Conservation (phyloP, 2,888 invertebrate species). For the Campopleginae sp. region DNA sequence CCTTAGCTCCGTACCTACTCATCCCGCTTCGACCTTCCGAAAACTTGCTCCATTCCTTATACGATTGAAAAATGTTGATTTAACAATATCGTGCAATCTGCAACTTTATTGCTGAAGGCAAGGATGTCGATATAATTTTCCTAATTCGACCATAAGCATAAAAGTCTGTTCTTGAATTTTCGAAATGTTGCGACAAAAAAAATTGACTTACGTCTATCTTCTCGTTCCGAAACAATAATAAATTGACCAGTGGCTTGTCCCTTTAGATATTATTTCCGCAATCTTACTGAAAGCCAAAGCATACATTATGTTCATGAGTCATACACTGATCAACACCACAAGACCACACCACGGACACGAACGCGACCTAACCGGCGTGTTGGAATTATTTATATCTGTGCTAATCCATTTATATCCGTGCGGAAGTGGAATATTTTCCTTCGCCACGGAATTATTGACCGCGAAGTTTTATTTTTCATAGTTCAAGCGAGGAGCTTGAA, state of each 20-base stretch:
- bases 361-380: slow-evolving; percentile 31
- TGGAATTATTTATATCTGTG: slow-evolving; percentile 59
- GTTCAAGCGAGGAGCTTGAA: background rate
- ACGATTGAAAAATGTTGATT: background rate
- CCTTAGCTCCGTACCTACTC: background rate
- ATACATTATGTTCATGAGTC: slow-evolving; percentile 47
- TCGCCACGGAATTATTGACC: background rate
- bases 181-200: background rate
- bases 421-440: slow-evolving; percentile 31
- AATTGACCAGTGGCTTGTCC: background rate
- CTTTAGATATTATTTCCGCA: slow-evolving; percentile 11
- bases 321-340: slow-evolving; percentile 15
- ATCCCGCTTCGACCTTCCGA: slow-evolving; percentile 9
- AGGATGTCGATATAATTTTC: background rate
- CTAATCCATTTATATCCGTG: slow-evolving; percentile 12
- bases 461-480: background rate
- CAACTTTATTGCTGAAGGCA: background rate
- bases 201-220: background rate
- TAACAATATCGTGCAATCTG: background rate
- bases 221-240: background rate
- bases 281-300: background rate
- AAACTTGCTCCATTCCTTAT: slow-evolving; percentile 22
- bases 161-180: background rate
- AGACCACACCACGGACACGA: background rate
- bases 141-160: background rate